Percentiles rank a stretch among this genome's conserved stretches.
These are phyloP conservation scores for Oceanodroma leucorhoa DNA, from an alignment of 2,797 vertebrate species.

Conservation along the genomic window DNA sequence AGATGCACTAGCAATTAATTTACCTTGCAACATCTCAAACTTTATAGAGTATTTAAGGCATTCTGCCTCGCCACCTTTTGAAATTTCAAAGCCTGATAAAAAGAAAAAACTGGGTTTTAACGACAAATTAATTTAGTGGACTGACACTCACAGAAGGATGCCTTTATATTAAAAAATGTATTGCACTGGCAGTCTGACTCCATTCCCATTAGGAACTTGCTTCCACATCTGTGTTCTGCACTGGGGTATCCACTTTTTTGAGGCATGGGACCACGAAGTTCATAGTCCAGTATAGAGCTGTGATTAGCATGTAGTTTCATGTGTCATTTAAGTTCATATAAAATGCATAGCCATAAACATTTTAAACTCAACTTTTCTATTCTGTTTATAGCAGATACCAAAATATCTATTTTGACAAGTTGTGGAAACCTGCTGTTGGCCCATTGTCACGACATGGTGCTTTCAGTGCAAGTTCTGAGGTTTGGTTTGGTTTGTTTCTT, in stretches of 20 bases:
- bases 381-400: background rate
- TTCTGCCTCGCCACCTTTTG: background rate
- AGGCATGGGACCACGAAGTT: accelerated
- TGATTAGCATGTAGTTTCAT: background rate
- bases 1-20: background rate
- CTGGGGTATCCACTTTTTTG: background rate
- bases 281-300: background rate
- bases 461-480: background rate
- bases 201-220: background rate
- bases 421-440: background rate
- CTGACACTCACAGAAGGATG: background rate
- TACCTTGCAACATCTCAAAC: background rate
- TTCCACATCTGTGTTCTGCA: background rate
- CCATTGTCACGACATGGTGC: accelerated
- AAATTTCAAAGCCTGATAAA: background rate
- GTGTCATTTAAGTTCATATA: background rate
- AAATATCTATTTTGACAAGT: background rate
- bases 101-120: background rate
- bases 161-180: background rate
- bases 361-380: background rate
- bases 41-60: background rate
- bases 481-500: background rate
- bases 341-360: background rate
- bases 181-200: background rate
- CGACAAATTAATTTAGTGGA: background rate